Percentiles rank a stretch among this genome's conserved stretches.
Conservation (phyloP, 2,888 invertebrate genomes). For the Papilio protenor region DNA sequence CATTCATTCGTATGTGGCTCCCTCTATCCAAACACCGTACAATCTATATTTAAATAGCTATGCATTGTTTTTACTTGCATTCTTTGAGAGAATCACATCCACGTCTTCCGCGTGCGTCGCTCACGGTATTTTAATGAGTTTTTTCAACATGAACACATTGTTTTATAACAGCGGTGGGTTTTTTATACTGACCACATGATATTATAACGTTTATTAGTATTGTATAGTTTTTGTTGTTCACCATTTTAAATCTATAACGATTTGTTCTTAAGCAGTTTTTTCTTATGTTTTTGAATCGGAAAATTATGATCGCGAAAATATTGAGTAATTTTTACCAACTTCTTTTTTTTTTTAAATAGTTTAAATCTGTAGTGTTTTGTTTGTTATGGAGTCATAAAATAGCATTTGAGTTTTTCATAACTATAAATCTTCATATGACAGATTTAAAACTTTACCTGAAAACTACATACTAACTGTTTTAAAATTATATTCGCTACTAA, state of each 20-base stretch:
- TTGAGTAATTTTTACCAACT: too few relatives aligned
- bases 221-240: background rate
- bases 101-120: constrained; percentile 57
- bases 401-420: background rate
- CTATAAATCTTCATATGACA: background rate
- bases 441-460: background rate
- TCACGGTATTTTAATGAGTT: constrained; percentile 63
- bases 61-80: constrained; percentile 56
- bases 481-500: background rate
- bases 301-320: too few relatives aligned
- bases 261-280: background rate
- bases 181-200: constrained; percentile 44
- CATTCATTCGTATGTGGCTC: background rate
- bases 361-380: too few relatives aligned
- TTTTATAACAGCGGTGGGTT: constrained; percentile 49
- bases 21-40: constrained; percentile 36
- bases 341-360: too few relatives aligned
- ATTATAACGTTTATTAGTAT: constrained; percentile 15
- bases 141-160: constrained; percentile 54
- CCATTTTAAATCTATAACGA: background rate
- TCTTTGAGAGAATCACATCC: constrained; percentile 47
- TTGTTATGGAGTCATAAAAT: too few relatives aligned
- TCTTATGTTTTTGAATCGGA: too few relatives aligned
- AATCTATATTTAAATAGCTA: constrained; percentile 38
- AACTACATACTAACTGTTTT: background rate